Evolutionary conservation across 2,797 vertebrate genomes (phyloP).

Genomic region (Acrossocheilus wenchowensis): DNA sequence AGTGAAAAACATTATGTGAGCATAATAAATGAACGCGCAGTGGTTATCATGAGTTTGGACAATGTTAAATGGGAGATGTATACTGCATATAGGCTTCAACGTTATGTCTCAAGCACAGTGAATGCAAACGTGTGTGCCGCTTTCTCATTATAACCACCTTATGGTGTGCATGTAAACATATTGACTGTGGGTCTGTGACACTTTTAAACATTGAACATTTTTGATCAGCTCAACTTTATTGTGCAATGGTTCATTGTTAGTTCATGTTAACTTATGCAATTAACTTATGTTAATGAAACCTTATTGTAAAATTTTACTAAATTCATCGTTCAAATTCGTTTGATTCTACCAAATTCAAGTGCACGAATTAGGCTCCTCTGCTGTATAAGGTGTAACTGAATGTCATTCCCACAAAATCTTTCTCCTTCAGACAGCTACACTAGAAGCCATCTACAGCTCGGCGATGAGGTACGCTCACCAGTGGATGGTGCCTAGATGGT

Average conservation of each 20-base stretch:
- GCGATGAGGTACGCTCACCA: background rate
- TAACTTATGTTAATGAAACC: background rate
- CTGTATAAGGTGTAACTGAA: background rate
- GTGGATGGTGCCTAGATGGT: background rate
- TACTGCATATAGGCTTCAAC: background rate
- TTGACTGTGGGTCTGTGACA: background rate
- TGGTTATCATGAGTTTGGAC: background rate
- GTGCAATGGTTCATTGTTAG: background rate
- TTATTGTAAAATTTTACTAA: background rate
- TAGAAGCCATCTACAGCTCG: background rate
- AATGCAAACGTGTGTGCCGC: background rate
- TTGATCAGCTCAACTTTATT: background rate
- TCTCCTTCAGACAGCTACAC: background rate
- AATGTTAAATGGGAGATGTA: background rate
- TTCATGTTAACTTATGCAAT: background rate
- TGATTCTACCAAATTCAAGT: background rate
- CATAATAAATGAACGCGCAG: background rate
- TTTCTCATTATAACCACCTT: background rate
- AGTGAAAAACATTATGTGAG: background rate
- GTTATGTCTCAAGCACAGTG: background rate
- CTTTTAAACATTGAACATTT: background rate
- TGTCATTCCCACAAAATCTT: background rate
- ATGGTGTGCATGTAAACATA: background rate
- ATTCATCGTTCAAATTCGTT: background rate
- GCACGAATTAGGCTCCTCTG: background rate